Evolutionary conservation across 1,140 invertebrate genomes (phyloP).

Genomic region (Nomia melanderi): DNA sequence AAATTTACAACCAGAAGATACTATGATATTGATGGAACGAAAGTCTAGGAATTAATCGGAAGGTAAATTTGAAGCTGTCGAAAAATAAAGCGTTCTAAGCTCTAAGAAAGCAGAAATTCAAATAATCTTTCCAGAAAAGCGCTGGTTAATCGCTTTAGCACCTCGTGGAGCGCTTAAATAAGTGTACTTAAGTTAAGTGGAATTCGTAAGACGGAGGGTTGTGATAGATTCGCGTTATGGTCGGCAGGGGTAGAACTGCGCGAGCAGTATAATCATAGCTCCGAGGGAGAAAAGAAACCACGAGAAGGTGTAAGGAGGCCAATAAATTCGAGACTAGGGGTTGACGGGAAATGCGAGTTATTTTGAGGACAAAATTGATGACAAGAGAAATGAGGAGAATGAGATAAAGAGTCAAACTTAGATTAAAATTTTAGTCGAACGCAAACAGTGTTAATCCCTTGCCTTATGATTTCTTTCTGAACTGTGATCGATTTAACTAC

Average conservation of each 20-base stretch:
- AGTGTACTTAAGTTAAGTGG: background rate
- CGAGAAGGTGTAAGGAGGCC: background rate
- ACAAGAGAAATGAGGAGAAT: background rate
- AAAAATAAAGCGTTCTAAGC: background rate
- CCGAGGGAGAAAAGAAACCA: background rate
- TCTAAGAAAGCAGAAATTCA: background rate
- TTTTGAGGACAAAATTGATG: too few species aligned
- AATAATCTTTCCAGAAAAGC: background rate
- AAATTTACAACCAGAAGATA: too few species aligned
- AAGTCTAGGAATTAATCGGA: too few species aligned
- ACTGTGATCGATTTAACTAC: too few species aligned
- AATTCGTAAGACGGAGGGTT: background rate
- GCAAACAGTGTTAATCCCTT: background rate
- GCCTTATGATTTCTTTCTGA: too few species aligned
- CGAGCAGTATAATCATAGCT: background rate
- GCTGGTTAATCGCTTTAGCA: too few species aligned
- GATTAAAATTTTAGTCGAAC: background rate
- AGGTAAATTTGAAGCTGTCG: background rate
- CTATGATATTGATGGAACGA: too few species aligned
- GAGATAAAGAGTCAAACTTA: background rate
- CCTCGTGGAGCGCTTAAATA: too few species aligned
- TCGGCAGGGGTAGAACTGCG: background rate
- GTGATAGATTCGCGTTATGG: background rate
- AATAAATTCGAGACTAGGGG: conserved; percentile 16
- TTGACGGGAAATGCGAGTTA: background rate